A percentile compares a stretch with the other conserved stretches of the same genome.
Evolutionary conservation across 2,797 vertebrate genomes (phyloP).

Genomic region (Heterohyrax brucei): DNA sequence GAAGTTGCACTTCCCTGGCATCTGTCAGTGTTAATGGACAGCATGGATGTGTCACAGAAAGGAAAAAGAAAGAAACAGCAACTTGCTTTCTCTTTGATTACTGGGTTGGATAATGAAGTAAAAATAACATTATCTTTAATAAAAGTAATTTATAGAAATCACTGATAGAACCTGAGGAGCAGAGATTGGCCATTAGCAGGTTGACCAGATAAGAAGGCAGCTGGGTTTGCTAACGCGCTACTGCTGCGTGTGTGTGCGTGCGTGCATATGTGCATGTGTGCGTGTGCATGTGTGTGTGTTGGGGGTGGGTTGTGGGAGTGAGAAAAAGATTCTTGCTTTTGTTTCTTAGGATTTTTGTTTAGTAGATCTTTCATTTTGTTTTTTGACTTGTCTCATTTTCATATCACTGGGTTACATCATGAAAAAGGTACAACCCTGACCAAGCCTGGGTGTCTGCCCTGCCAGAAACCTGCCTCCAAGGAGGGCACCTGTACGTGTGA

Average conservation of each 20-base stretch:
- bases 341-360: slow-evolving; percentile 42
- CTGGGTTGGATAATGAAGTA: slow-evolving; percentile 91
- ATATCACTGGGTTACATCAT: slow-evolving; percentile 5
- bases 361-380: neutral
- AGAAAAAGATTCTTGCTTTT: slow-evolving; percentile 23
- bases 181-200: slow-evolving; percentile 89
- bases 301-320: neutral
- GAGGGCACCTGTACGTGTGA: slow-evolving; percentile 12
- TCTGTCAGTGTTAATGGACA: slow-evolving; percentile 88
- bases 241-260: neutral
- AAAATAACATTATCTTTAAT: slow-evolving; percentile 91
- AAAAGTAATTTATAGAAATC: slow-evolving; percentile 90
- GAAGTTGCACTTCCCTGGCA: slow-evolving; percentile 86
- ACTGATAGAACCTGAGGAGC: slow-evolving; percentile 88
- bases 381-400: slow-evolving; percentile 39
- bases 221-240: slow-evolving; percentile 81
- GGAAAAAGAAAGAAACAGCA: slow-evolving; percentile 85
- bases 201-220: slow-evolving; percentile 88
- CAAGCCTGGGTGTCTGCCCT: slow-evolving; percentile 29
- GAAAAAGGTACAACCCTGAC: neutral
- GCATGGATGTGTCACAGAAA: slow-evolving; percentile 81
- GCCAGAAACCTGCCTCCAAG: slow-evolving; percentile 27
- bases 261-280: no score
- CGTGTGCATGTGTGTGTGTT: slow-evolving; percentile 4
- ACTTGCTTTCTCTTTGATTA: slow-evolving; percentile 90